Conservation (phyloP, 2,113 vertebrate genomes). For the Equus quagga region DNA sequence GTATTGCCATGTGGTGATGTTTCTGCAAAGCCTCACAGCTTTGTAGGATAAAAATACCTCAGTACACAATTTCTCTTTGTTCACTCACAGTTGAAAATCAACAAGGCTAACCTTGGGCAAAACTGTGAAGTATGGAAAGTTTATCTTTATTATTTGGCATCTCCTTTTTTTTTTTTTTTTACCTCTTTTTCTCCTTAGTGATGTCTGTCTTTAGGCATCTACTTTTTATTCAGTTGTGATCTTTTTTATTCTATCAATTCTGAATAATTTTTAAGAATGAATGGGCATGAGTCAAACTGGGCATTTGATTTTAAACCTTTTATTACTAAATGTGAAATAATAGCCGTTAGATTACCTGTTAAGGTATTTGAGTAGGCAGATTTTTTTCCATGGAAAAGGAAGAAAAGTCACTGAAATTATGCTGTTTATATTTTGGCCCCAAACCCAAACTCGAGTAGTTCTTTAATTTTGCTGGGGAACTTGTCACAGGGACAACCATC, state of each 20-base stretch:
- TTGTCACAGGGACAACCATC: constrained; percentile 45
- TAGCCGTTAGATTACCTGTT: constrained; percentile 25
- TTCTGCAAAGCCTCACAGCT: constrained; percentile 62
- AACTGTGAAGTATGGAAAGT: constrained; percentile 42
- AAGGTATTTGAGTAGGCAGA: constrained; percentile 23
- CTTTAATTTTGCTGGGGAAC: not conserved
- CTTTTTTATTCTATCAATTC: constrained; percentile 26
- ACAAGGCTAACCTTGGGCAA: constrained; percentile 37
- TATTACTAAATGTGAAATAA: constrained; percentile 37
- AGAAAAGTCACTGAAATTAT: constrained; percentile 27
- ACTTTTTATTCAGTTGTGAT: constrained; percentile 48
- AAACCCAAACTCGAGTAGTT: constrained; percentile 32
- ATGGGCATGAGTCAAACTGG: constrained; percentile 31
- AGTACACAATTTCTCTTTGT: constrained; percentile 69
- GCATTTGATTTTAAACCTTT: constrained; percentile 57
- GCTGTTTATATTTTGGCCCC: not conserved
- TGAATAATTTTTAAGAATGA: constrained; percentile 45
- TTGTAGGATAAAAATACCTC: constrained; percentile 62
- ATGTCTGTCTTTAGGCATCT: constrained; percentile 23
- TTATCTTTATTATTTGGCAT: constrained; percentile 44
- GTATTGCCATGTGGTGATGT: constrained; percentile 36
- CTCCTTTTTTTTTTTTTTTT: not conserved
- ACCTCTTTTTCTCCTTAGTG: not conserved
- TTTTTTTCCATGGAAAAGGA: not conserved
- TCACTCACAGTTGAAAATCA: constrained; percentile 66